Base-by-base conservation (phyloP, 2,113 vertebrate species). In the Lathamus discolor region DNA sequence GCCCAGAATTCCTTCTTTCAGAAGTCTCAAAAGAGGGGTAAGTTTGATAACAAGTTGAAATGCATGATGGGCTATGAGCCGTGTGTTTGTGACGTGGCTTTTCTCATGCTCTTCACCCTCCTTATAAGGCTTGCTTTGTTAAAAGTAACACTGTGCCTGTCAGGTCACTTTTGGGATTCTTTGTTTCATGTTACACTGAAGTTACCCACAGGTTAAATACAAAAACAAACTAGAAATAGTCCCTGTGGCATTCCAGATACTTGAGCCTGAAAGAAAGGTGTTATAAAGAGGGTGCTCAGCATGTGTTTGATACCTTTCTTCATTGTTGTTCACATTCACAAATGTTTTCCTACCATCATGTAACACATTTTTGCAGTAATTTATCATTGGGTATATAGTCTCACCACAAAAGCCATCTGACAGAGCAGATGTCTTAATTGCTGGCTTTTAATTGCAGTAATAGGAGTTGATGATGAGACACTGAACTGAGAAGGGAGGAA, bases 1-100 rank as follows among this genome's bases (percentile, higher is more conserved):
- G 96, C 98, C 99, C 98, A 99, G 98, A 99, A 98, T 99, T 97
- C 98, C 99, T 97, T 99, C 99, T 98, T 98, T 99, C 98, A 98
- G 98, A 97, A 98, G 97, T 95, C 98, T 99, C 93, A 99, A 98
- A 98, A 98, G 98, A 99, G 98, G 98, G 99, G 99, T 99, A 99
- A 99, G 99, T 98, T 98, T 94, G 96, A 95, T 96, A 90, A 97
- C 74, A 93, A 97, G 95, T 97, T 96, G 74, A 97, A 98, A 97
- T 98, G 98, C 98, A 98, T 98, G 98, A 97, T 97, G 97, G 98
- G 97, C 97, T 98, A 96, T 97, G 96, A 96, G 70, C 83, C 83
- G 84, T 97, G 97, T 98, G 97, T 97, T 98, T 98, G 98, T 98
- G 98, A 79, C 94, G 98, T 98, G 98, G 98, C 98, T 98, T 98